Base-by-base conservation (phyloP, 2,113 vertebrate species). In the Pionites leucogaster region DNA sequence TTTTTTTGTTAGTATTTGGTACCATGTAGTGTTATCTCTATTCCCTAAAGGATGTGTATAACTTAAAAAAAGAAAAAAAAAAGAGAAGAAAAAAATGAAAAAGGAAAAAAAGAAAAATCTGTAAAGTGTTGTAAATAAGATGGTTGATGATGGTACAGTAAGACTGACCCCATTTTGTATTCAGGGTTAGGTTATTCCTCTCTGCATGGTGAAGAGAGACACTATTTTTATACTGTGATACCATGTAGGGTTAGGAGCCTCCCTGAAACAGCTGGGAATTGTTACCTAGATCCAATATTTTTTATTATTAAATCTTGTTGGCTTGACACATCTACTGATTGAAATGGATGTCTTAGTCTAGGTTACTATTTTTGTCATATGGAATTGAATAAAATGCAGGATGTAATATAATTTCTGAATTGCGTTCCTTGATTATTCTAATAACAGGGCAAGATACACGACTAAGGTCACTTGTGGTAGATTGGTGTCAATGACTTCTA, bases 361-460 rank as follows among this genome's bases (percentile, higher is more conserved):
- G 98, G 97, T 97, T 98, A 95, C 98, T 98, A 98, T 98, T 98
- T 98, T 98, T 98, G 97, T 98, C 97, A 98, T 91, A 98, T 97
- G 98, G 97, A 98, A 98, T 97, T 97, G 98, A 98, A 98, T 98
- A 98, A 98, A 98, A 98, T 98, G 97, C 98, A 97, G 98, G 98
- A 98, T 98, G 98, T 98, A 92, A 96, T 97, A 98, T 97, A 91
- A 97, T 96, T 97, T 98, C 96, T 96, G 97, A 96, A 97, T 95
- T 79, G 95, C 46, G 95, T 97, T 95, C 97, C 95, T 98, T 98
- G 97, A 91, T 98, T 98, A 93, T 97, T 97, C 90, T 76, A 53
- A 90, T 74, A 94, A 72, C 67, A 82, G 83, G 69, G 82, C 86
- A 92, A 93, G 57, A n/a, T 86, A 41, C 10, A 68, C 89, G 90